Evolutionary conservation across 2,888 invertebrate species (phyloP).

Genomic region (Macrostomum cliftonense): DNA sequence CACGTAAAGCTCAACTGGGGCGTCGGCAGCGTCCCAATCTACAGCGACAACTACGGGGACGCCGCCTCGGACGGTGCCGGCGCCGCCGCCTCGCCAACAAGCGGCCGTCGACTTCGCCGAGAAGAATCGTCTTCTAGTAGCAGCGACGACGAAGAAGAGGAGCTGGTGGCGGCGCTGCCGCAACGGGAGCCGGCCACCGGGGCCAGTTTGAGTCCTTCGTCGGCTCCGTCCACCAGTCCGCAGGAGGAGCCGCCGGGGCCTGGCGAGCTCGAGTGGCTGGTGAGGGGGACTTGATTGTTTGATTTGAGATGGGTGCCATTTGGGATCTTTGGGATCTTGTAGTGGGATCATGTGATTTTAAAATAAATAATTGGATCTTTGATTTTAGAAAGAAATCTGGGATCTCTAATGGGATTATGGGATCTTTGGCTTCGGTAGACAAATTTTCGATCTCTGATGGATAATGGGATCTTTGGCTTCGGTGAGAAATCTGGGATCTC

Average conservation of each 20-base stretch:
- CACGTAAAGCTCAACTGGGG: slow-evolving; percentile 23
- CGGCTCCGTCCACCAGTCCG: slow-evolving; percentile 24
- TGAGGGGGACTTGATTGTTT: slow-evolving; percentile 25
- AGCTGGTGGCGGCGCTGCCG: slow-evolving; percentile 25
- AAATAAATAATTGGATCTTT: too few relatives aligned
- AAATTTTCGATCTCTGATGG: too few relatives aligned
- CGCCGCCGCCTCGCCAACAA: background rate
- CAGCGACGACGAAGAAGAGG: slow-evolving; percentile 18
- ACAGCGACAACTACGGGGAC: background rate
- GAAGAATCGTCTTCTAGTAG: background rate
- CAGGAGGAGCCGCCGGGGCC: slow-evolving; percentile 35
- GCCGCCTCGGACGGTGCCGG: background rate
- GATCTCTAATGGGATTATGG: slow-evolving; percentile 38
- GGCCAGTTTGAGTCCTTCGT: slow-evolving; percentile 24
- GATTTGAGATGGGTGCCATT: slow-evolving; percentile 13
- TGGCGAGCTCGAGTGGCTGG: slow-evolving; percentile 42
- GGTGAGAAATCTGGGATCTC: too few relatives aligned
- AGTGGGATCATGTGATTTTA: too few relatives aligned
- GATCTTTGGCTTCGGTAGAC: too few relatives aligned
- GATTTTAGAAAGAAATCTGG: background rate
- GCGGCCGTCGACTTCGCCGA: slow-evolving; percentile 7
- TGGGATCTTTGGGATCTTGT: slow-evolving; percentile 25
- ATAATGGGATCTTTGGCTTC: too few relatives aligned
- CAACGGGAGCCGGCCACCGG: slow-evolving; percentile 31
- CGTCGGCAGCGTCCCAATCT: slow-evolving; percentile 14